phyloP scores from a whole-genome alignment of 2,888 invertebrate species.

The Noctuana brunneofusca region DNA sequence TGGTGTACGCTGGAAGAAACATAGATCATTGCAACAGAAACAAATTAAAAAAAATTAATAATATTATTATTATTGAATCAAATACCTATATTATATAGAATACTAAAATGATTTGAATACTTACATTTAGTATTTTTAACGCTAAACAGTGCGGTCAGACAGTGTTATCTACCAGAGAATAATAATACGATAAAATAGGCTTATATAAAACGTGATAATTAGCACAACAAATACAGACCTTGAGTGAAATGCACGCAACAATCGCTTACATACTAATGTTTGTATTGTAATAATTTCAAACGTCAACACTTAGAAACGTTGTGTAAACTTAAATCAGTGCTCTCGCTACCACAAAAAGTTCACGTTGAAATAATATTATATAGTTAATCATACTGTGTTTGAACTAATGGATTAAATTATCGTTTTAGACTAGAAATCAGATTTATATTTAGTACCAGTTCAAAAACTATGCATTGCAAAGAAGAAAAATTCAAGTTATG shows the following conservation, averaged over 20 bases:
- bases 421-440: background rate
- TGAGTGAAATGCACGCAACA: background rate
- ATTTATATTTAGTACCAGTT: too few relatives aligned
- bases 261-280: slow-evolving; percentile 11
- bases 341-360: background rate
- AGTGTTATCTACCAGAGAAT: background rate
- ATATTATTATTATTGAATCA: too few relatives aligned
- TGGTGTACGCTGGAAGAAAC: slow-evolving; percentile 35
- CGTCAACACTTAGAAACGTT: background rate
- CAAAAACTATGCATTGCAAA: too few relatives aligned
- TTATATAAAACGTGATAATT: slow-evolving; percentile 21
- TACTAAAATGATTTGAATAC: too few relatives aligned
- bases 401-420: background rate
- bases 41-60: background rate
- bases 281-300: background rate
- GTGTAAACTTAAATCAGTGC: too few relatives aligned
- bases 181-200: background rate
- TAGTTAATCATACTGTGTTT: background rate
- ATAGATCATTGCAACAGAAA: too few relatives aligned
- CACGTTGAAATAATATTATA: background rate
- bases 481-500: too few relatives aligned
- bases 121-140: background rate
- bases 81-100: too few relatives aligned
- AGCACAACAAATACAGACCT: slow-evolving; percentile 26
- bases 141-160: background rate